Evolutionary conservation across 2,888 invertebrate species (phyloP), one percentile per base, ranked within the genome.

Genomic region (Disparrhopalites patrizii): DNA sequence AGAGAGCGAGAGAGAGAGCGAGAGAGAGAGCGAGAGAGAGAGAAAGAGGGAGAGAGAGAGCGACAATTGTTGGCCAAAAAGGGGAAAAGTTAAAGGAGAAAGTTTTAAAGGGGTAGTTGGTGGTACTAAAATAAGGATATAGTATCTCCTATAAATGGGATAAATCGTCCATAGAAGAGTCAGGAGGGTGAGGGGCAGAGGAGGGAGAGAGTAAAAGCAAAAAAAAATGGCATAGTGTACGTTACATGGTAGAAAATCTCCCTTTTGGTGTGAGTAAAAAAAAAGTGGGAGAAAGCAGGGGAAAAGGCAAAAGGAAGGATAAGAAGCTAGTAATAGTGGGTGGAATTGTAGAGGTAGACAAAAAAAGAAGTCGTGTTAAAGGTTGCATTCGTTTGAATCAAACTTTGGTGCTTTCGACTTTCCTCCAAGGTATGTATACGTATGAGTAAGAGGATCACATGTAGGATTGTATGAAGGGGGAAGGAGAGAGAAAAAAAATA

Each of bases 371-470:
- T 47, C 47, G 23, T 47, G 25, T 25, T 23, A 23, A 23, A 23
- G 20, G 47, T 3, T 20, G 47, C 23, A 47, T 47, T 23, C 47
- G n/a, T n/a, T 47, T 47, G 8, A 25, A 47, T 47, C 47, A 23
- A 47, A 47, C 23, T 47, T 47, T 47, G 8, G 47, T 47, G 25
- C 47, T 47, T 47, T 47, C n/a, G n/a, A n/a, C n/a, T n/a, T n/a
- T n/a, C n/a, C n/a, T n/a, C n/a, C n/a, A n/a, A n/a, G n/a, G n/a
- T n/a, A n/a, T n/a, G n/a, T n/a, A n/a, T n/a, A n/a, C n/a, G n/a
- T n/a, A n/a, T 8, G 54, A 25, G 25, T 54, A 54, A 50, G 18
- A n/a, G n/a, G n/a, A n/a, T n/a, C n/a, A n/a, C n/a, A n/a, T n/a
- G n/a, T n/a, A n/a, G n/a, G n/a, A n/a, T n/a, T n/a, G n/a, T n/a